Conservation (phyloP, 2,888 invertebrate species). For the Eucera pruinosa region DNA sequence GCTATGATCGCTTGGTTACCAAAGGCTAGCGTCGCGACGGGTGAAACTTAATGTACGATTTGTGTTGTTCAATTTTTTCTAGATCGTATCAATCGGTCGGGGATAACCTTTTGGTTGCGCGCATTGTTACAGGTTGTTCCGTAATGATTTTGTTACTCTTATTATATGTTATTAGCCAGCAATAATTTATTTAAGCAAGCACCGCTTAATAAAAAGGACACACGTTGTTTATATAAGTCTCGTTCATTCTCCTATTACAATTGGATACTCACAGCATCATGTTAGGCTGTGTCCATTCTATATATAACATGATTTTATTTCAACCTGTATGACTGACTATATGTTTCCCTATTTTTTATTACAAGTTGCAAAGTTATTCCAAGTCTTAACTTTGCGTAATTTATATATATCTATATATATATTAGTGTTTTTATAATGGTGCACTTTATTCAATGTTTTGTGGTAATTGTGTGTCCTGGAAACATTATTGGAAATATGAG, state of each 20-base stretch:
- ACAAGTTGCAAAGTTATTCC: constrained; percentile 57
- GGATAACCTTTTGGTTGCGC: constrained; percentile 48
- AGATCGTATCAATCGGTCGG: constrained; percentile 3
- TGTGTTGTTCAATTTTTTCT: constrained; percentile 23
- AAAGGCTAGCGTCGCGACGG: neutral
- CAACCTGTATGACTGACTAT: constrained; percentile 24
- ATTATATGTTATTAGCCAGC: constrained; percentile 41
- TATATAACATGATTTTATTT: constrained; percentile 41
- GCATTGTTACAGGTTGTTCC: constrained; percentile 38
- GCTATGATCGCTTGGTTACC: constrained; percentile 30
- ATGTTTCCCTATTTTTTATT: constrained; percentile 43
- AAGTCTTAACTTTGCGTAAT: constrained; percentile 57
- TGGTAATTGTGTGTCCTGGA: constrained; percentile 59
- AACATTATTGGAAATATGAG: constrained; percentile 42
- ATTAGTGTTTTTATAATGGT: constrained; percentile 44
- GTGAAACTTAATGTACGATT: constrained; percentile 11
- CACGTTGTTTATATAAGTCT: constrained; percentile 44
- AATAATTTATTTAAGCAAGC: constrained; percentile 53
- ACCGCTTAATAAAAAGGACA: constrained; percentile 55
- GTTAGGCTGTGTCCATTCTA: constrained; percentile 32
- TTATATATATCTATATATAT: no score
- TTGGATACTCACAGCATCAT: constrained; percentile 13
- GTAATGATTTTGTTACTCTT: constrained; percentile 38
- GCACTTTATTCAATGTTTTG: constrained; percentile 59
- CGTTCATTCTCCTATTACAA: constrained; percentile 36